Evolutionary conservation across 1,140 invertebrate genomes (phyloP), one percentile per base, ranked within the genome.

Genomic region (Oppia nitens): DNA sequence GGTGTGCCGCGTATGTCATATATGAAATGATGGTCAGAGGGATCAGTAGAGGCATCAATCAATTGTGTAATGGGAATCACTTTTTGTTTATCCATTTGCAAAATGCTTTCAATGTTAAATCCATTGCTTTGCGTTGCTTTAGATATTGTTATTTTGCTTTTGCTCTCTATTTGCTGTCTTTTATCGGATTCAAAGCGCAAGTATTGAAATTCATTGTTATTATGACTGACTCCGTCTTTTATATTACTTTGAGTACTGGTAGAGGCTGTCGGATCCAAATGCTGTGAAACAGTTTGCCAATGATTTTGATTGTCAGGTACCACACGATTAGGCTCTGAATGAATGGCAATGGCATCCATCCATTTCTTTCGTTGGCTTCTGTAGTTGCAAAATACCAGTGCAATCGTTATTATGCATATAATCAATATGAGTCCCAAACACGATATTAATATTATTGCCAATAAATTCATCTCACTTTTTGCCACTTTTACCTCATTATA

Each of bases 291-390:
- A 40, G 32, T 40, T 40, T 17, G 6, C 32, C 32, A 40, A 40
- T 40, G 32, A 40, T 9, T 40, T 40, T 40, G 32, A 40, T 40
- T 40, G 32, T 40, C 14, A 56, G 55, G 55, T 29, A 53, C 32
- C 14, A 40, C 55, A 12, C 55, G 55, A 49, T 45, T 56, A 11
- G 47, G 23, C 17, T 56, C 55, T 45, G 11, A 20, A 21, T 56
- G 3, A 29, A 54, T 54, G 14, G 53, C 21, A 47, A 56, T 53
- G n/a, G 55, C 23, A 20, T 56, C 40, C 3, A 56, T 17, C 55
- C 55, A 56, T 21, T 56, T 47, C 47, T 21, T 17, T 21, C 26
- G 51, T 17, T 56, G 28, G 3, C 9, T 17, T n/a, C 55, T 24
- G 27, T 56, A 26, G 9, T 56, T 56, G n/a, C 27, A 14, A 32